Base-by-base conservation (phyloP, 2,888 invertebrate genomes). In the Oscheius sp. region DNA sequence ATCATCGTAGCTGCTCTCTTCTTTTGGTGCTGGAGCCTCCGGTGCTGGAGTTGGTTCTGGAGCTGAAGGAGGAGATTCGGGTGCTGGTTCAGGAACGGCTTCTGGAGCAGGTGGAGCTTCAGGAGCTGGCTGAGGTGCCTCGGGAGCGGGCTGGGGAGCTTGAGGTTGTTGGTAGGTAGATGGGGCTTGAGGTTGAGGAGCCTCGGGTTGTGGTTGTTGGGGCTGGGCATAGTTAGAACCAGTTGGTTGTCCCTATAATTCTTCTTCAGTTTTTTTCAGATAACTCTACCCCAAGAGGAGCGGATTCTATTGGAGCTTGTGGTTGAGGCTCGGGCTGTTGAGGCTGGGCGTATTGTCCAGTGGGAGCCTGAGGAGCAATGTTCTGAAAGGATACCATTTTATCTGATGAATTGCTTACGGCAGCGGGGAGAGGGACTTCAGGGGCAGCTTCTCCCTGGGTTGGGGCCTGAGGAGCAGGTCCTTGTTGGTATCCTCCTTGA, bases 1-100 rank as follows among this genome's bases (percentile, higher is more conserved):
- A 67, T 80, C 80, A 64, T 80, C 80, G 71, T 80, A 80, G 26
- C 74, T 75, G 71, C 71, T 70, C 69, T 80, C 80, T 49, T 72
- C 76, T 71, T 44, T 59, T 26, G 56, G 56, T 0, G 65, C 36
- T n/a, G 50, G 38, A 17, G 30, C 36, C n/a, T 28, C 63, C 24
- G 63, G 56, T 12, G 56, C 67, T 4, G 50, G 32, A n/a, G 59
- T 38, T 1, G 47, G 62, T 24, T 51, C 62, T 20, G 63, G 56
- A 33, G 59, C 69, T 17, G 51, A 17, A 8, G 45, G 45, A 38
- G 33, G 20, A 28, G 17, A 24, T 24, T 49, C 49, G 9, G 36
- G 5, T 24, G 51, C 41, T 36, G 62, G 62, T 22, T 66, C 68
- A 49, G 61, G 50, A 51, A 49, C 71, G 28, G 50, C 47, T 24